phyloP scores from a whole-genome alignment of 2,888 invertebrate species.

The Ichneumoninae sp. region DNA sequence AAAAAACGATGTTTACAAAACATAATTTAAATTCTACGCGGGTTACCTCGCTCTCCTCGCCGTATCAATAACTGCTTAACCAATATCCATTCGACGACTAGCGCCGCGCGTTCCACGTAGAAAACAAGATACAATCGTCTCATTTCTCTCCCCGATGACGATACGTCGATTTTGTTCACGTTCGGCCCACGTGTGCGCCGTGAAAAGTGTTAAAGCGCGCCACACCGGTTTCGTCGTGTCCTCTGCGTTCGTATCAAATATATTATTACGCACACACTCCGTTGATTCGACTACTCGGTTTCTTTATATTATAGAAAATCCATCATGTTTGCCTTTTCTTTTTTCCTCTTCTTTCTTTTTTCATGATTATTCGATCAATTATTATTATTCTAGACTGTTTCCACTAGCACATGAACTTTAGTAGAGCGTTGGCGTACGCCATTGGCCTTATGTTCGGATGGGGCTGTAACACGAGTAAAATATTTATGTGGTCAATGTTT shows the following conservation, averaged over 20 bases:
- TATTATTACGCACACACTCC: conserved; percentile 77
- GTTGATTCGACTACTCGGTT: conserved; percentile 78
- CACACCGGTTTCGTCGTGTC: conserved; percentile 39
- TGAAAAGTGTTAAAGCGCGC: conserved; percentile 67
- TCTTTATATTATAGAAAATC: conserved; percentile 59
- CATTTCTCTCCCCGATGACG: not conserved
- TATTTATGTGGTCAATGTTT: conserved; percentile 45
- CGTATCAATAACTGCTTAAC: not conserved
- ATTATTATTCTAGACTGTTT: conserved; percentile 72
- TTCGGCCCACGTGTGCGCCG: conserved; percentile 72
- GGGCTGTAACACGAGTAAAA: conserved; percentile 88
- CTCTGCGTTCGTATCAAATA: conserved; percentile 80
- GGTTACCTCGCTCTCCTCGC: not conserved
- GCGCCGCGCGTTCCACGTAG: not conserved
- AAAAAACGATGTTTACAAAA: conserved; percentile 12
- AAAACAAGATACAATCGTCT: conserved; percentile 9
- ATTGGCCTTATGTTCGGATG: conserved; percentile 99
- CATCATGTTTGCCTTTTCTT: conserved; percentile 74
- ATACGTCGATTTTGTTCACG: conserved; percentile 71
- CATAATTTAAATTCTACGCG: not conserved
- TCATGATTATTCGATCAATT: conserved; percentile 60
- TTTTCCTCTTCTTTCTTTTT: conserved; percentile 70
- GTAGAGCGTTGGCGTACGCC: conserved; percentile 96
- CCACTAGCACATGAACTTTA: conserved; percentile 91
- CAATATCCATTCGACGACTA: conserved; percentile 1